phyloP scores from a whole-genome alignment of 1,140 invertebrate genomes.

The Macrotrachela quadricornifera region DNA sequence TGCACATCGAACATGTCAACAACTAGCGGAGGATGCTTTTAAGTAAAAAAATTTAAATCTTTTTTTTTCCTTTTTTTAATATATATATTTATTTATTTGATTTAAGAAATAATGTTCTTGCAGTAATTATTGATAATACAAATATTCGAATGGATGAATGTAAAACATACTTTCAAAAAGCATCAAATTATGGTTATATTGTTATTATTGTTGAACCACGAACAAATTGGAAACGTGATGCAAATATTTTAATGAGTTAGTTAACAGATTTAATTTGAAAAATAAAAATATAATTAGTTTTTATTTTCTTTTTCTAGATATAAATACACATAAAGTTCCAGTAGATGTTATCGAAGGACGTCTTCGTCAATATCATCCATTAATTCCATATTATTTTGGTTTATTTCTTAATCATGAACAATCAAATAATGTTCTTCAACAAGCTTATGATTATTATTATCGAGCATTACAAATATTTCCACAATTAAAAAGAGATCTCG shows the following conservation, averaged over 20 bases:
- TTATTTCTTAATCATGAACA: constrained; percentile 21
- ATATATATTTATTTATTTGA: too few relatives aligned
- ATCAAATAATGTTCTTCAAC: too few relatives aligned
- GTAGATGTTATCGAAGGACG: constrained; percentile 14
- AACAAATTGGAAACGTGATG: constrained; percentile 48
- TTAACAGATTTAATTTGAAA: background rate
- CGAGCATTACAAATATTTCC: too few relatives aligned
- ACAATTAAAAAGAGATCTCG: too few relatives aligned
- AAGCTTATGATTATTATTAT: too few relatives aligned
- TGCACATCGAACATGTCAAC: constrained; percentile 19
- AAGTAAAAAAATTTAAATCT: constrained; percentile 9
- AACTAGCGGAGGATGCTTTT: constrained; percentile 34
- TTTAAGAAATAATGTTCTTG: constrained; percentile 28
- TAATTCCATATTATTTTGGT: constrained; percentile 24
- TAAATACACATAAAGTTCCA: constrained; percentile 14
- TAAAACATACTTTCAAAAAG: constrained; percentile 43
- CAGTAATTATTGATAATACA: constrained; percentile 67
- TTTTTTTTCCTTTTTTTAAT: too few relatives aligned
- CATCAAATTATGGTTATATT: constrained; percentile 41
- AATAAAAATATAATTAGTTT: constrained; percentile 7
- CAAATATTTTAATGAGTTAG: constrained; percentile 22
- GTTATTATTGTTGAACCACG: constrained; percentile 50
- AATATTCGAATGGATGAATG: constrained; percentile 58
- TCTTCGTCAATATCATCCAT: constrained; percentile 15
- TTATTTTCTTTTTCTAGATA: too few relatives aligned